Conservation (phyloP, 2,888 invertebrate species). For the Stenodema calcarata region DNA sequence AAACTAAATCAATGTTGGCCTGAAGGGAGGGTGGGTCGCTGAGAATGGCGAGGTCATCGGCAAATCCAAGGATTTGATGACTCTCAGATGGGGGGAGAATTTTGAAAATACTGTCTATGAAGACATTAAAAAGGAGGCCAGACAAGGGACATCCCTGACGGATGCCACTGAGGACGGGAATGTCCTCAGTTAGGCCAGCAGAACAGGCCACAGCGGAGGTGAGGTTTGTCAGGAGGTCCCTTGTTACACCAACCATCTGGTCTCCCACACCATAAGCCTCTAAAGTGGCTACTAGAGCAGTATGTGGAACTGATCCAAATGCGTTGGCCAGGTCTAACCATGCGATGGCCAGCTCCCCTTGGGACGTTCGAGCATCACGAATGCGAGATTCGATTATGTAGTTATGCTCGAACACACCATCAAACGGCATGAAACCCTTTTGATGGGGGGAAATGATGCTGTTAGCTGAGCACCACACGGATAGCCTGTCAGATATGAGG, state of each 20-base stretch:
- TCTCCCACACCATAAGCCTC: neutral
- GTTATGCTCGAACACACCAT: conserved; percentile 40
- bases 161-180: conserved; percentile 3
- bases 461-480: conserved; percentile 8
- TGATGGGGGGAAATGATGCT: conserved; percentile 30
- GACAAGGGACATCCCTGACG: conserved; percentile 40
- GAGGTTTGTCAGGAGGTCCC: neutral
- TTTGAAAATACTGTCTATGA: conserved; percentile 1
- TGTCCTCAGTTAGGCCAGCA: neutral
- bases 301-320: conserved; percentile 32
- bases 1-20: neutral
- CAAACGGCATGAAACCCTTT: conserved; percentile 38
- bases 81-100: neutral
- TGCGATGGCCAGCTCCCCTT: neutral
- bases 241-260: neutral
- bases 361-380: neutral
- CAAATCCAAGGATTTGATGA: conserved; percentile 3
- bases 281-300: neutral
- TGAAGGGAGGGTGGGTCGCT: neutral
- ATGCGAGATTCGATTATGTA: neutral
- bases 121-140: conserved; percentile 24
- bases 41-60: neutral
- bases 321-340: conserved; percentile 44
- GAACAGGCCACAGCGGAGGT: neutral
- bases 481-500: conserved; percentile 29